Percentiles rank a stretch among this genome's conserved stretches.
These are phyloP conservation scores for Philereme transversata DNA, from an alignment of 2,888 invertebrate species.

Conservation along the genomic window DNA sequence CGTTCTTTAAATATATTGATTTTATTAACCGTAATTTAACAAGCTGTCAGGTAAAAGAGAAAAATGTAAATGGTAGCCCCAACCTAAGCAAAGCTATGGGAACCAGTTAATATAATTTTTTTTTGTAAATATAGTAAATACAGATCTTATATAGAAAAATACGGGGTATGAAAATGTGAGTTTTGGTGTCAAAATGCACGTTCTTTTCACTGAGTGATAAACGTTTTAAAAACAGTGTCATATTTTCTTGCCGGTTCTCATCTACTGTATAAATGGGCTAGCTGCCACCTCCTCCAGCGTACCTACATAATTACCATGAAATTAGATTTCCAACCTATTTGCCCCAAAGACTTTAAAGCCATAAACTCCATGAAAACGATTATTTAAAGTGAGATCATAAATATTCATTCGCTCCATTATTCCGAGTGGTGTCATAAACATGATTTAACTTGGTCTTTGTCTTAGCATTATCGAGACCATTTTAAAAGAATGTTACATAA, in stretches of 20 bases:
- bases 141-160: no score
- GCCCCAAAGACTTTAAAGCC: constrained; percentile 41
- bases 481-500: neutral
- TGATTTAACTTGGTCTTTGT: constrained; percentile 26
- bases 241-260: neutral
- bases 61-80: no score
- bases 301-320: constrained; percentile 24
- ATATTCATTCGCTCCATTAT: constrained; percentile 35
- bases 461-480: neutral
- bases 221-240: no score
- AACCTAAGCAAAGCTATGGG: no score
- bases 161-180: no score
- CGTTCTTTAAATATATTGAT: no score
- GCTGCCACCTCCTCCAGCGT: constrained; percentile 8
- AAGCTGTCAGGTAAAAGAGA: no score
- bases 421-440: constrained; percentile 27
- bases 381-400: constrained; percentile 37
- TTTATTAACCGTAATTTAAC: no score
- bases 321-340: constrained; percentile 37
- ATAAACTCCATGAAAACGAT: constrained; percentile 35
- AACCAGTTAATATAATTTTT: no score
- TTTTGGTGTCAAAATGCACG: no score
- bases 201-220: no score
- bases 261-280: constrained; percentile 1
- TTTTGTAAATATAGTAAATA: no score